Conservation (phyloP, 2,113 vertebrate genomes). For the Indicator maculatus region DNA sequence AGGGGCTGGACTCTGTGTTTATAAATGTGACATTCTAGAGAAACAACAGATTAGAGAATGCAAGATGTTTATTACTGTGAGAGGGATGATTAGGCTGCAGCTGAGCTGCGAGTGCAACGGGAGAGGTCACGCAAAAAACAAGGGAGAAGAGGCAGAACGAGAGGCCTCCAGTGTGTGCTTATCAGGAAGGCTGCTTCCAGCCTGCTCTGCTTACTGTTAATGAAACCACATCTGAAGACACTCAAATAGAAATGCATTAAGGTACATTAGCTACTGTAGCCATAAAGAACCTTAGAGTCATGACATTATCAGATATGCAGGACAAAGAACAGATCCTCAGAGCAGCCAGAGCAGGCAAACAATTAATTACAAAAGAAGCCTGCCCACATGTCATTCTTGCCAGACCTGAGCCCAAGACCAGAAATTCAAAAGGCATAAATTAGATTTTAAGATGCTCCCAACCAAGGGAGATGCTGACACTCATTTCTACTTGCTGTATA, state of each 20-base stretch:
- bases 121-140: neutral
- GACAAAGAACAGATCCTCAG: constrained; percentile 60
- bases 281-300: constrained; percentile 7
- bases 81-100: neutral
- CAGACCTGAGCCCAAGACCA: neutral
- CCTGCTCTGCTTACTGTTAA: constrained; percentile 60
- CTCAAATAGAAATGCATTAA: constrained; percentile 45
- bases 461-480: neutral
- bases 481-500: neutral
- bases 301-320: constrained; percentile 18
- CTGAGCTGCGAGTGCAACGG: neutral
- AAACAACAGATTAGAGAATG: constrained; percentile 9
- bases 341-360: constrained; percentile 46
- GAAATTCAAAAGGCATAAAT: neutral
- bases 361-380: constrained; percentile 50
- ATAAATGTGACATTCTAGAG: neutral
- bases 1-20: neutral
- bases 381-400: neutral
- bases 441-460: neutral
- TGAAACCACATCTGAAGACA: neutral
- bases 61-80: constrained; percentile 2
- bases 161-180: neutral
- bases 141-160: neutral
- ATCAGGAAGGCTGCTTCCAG: constrained; percentile 33
- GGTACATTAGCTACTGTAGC: constrained; percentile 44